Evolutionary conservation across 1,140 invertebrate genomes (phyloP).

Genomic region (Scaptomyza montana): DNA sequence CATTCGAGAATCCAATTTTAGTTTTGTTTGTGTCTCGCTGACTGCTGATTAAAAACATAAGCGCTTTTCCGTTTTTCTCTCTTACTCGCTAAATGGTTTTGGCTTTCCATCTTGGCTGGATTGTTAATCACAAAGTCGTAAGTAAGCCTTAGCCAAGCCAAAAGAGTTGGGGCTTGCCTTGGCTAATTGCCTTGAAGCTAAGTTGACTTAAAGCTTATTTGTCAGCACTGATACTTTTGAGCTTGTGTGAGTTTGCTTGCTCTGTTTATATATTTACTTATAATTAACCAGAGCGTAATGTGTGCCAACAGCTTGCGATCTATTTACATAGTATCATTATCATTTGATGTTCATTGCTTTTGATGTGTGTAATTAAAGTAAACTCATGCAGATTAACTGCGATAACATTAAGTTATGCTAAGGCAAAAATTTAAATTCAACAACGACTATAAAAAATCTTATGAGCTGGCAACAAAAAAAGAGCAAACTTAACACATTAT

Average conservation of each 20-base stretch:
- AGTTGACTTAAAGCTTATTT: slow-evolving; percentile 35
- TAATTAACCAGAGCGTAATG: slow-evolving; percentile 34
- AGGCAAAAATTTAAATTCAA: background rate
- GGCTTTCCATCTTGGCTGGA: slow-evolving; percentile 1
- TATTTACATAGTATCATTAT: background rate
- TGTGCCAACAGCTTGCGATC: background rate
- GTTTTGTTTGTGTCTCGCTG: slow-evolving; percentile 65
- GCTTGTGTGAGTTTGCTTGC: slow-evolving; percentile 12
- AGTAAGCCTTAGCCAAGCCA: slow-evolving; percentile 5
- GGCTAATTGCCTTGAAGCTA: slow-evolving; percentile 39
- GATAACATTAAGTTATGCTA: no score
- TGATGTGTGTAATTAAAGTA: slow-evolving; percentile 14
- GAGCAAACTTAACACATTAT: slow-evolving; percentile 19
- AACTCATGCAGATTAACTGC: background rate
- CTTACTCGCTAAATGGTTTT: background rate
- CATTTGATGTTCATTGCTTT: slow-evolving; percentile 1
- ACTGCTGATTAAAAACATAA: slow-evolving; percentile 57
- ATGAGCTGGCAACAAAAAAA: background rate
- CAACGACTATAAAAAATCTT: background rate
- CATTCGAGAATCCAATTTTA: slow-evolving; percentile 38
- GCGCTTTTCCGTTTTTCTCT: slow-evolving; percentile 14
- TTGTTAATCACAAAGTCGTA: slow-evolving; percentile 22
- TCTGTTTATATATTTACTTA: slow-evolving; percentile 46
- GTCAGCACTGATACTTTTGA: slow-evolving; percentile 23
- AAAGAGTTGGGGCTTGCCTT: slow-evolving; percentile 14